Base-by-base conservation (phyloP, 2,113 vertebrate genomes). In the Oryzias melastigma region DNA sequence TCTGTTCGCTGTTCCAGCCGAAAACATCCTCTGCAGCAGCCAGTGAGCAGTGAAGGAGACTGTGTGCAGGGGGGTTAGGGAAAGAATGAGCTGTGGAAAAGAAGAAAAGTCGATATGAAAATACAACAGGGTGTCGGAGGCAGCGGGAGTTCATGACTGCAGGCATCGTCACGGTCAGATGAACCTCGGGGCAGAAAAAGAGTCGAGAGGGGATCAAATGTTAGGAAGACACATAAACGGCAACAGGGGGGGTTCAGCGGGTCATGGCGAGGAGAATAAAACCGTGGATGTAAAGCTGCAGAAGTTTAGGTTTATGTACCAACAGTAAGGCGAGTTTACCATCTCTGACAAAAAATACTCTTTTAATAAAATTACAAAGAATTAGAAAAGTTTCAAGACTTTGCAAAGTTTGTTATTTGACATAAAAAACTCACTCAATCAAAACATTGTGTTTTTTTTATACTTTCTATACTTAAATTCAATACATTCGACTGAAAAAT, bases 71-170 rank as follows among this genome's bases (percentile, higher is more conserved):
- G 25, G 54, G 35, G 14, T 4, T 19, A 35, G 48, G n/a, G 24
- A 44, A 56, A 43, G n/a, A 47, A 45, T 20, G 29, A 20, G 54
- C 40, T 57, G 27, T 1, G 13, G 59, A 58, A 19, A 25, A 57
- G 35, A 69, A 54, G 35, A 67, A 73, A 58, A 64, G 64, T 57
- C 40, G 53, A 72, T 62, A 59, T 61, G 62, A 70, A 73, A 60
- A 51, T 42, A 46, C 65, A 64, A 52, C 14, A 27, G 53, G 57
- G 65, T 16, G 18, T 60, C 48, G 3, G 4, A 52, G 71, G 52
- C 58, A 72, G 68, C 44, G 17, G 64, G 58, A 63, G 58, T 25
- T 63, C 61, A 57, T 45, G 50, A 65, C 70, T 51, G 14, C 46
- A 42, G 52, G 67, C 57, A 6, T 62, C 22, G 16, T 59, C 15